A percentile compares a stretch with the other conserved stretches of the same genome.
These are phyloP conservation scores for Manduca sexta DNA, from an alignment of 1,140 invertebrate genomes.

Conservation along the genomic window DNA sequence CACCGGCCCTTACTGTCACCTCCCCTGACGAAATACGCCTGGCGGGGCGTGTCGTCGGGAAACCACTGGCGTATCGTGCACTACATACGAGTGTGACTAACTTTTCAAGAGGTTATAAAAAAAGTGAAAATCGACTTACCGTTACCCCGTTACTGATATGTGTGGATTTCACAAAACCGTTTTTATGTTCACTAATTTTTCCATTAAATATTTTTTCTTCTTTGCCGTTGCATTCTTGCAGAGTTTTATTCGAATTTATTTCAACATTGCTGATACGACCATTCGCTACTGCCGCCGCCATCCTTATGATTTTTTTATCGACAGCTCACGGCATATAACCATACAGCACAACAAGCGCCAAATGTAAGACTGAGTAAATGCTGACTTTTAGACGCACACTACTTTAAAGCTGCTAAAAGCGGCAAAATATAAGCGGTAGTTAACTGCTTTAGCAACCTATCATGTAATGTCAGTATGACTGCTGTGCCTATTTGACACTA, in stretches of 20 bases:
- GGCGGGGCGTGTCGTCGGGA: slow-evolving; percentile 1
- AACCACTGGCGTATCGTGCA: background rate
- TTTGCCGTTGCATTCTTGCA: slow-evolving; percentile 27
- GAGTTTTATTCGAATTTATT: slow-evolving; percentile 17
- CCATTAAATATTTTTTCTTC: slow-evolving; percentile 36
- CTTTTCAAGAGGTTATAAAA: slow-evolving; percentile 25
- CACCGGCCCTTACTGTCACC: background rate
- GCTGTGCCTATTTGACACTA: no score
- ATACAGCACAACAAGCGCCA: background rate
- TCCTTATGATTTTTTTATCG: no score
- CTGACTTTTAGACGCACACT: no score
- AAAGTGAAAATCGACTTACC: slow-evolving; percentile 36
- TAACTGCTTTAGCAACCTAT: no score
- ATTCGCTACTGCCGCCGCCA: slow-evolving; percentile 32
- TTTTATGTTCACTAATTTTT: slow-evolving; percentile 31
- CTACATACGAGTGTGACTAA: slow-evolving; percentile 1
- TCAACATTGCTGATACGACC: slow-evolving; percentile 24
- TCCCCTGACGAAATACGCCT: background rate
- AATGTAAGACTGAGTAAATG: no score
- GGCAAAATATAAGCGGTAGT: no score
- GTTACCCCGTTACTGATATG: slow-evolving; percentile 27
- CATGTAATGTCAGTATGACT: no score
- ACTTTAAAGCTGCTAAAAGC: no score
- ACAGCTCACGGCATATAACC: slow-evolving; percentile 2
- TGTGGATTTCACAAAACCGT: slow-evolving; percentile 34